Evolutionary conservation across 1,140 invertebrate species (phyloP).

Genomic region (Drosophila setifemur): DNA sequence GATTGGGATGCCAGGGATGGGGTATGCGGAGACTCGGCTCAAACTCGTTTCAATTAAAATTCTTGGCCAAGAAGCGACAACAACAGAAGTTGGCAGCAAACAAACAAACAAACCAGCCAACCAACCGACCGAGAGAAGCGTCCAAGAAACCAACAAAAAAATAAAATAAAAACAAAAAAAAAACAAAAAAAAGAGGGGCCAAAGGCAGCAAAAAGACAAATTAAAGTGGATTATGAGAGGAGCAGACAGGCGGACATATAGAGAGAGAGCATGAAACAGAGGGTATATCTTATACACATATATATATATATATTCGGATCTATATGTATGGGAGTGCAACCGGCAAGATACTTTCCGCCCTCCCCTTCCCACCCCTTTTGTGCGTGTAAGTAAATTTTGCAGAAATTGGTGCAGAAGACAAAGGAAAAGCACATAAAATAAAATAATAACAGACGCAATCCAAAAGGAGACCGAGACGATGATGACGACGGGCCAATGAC

Average conservation of each 20-base stretch:
- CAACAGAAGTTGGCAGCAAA: slow-evolving; percentile 41
- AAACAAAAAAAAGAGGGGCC: slow-evolving; percentile 12
- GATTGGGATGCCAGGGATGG: slow-evolving; percentile 1
- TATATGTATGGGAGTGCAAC: slow-evolving; percentile 39
- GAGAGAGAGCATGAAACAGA: neutral
- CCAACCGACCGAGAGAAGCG: slow-evolving; percentile 26
- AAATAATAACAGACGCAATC: slow-evolving; percentile 74
- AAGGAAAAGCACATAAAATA: slow-evolving; percentile 74
- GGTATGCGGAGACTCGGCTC: slow-evolving; percentile 21
- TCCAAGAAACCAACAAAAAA: slow-evolving; percentile 29
- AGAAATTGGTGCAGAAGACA: slow-evolving; percentile 79
- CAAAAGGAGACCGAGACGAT: slow-evolving; percentile 40
- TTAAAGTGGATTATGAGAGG: slow-evolving; percentile 75
- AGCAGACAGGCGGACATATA: slow-evolving; percentile 13
- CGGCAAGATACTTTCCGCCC: slow-evolving; percentile 12
- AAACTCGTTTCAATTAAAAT: slow-evolving; percentile 79
- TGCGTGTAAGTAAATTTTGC: slow-evolving; percentile 70
- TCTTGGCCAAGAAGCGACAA: slow-evolving; percentile 55
- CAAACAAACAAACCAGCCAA: slow-evolving; percentile 33
- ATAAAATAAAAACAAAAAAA: too few relatives aligned
- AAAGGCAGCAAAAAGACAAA: slow-evolving; percentile 69
- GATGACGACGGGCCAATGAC: slow-evolving; percentile 64
- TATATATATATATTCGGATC: neutral
- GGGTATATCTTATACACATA: slow-evolving; percentile 28
- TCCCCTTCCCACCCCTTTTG: neutral